Percentiles rank a stretch among this genome's conserved stretches.
Evolutionary conservation across 2,797 vertebrate genomes (phyloP).

Genomic region (Amniataba percoides): DNA sequence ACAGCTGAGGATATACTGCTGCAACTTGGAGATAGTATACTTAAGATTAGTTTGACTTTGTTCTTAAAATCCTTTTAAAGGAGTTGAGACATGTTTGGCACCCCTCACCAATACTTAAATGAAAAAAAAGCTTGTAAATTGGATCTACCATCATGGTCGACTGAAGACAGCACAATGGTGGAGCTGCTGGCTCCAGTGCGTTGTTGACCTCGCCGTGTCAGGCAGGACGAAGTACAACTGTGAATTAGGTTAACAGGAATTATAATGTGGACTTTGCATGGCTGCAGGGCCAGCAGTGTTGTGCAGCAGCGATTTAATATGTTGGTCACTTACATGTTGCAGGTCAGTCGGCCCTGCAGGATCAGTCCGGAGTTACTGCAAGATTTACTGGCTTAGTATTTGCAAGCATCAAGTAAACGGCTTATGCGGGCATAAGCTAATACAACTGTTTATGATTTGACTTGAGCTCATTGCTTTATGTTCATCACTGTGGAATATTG

Average conservation of each 20-base stretch:
- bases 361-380: slow-evolving; percentile 46
- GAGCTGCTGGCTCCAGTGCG: slow-evolving; percentile 9
- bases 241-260: slow-evolving; percentile 56
- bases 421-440: slow-evolving; percentile 36
- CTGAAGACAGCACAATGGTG: slow-evolving; percentile 22
- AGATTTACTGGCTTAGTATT: slow-evolving; percentile 50
- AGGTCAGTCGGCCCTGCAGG: slow-evolving; percentile 60
- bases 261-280: slow-evolving; percentile 36
- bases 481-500: slow-evolving; percentile 13
- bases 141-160: not conserved
- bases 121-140: not conserved
- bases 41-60: not conserved
- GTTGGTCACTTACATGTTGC: slow-evolving; percentile 50
- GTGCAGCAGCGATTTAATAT: slow-evolving; percentile 54
- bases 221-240: slow-evolving; percentile 23
- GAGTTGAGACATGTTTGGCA: not conserved
- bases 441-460: slow-evolving; percentile 41
- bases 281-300: slow-evolving; percentile 19
- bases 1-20: not conserved
- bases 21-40: not conserved
- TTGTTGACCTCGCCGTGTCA: slow-evolving; percentile 50
- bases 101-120: too few relatives aligned
- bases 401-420: slow-evolving; percentile 47
- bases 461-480: slow-evolving; percentile 26
- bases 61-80: not conserved